Base-by-base conservation (phyloP, 2,113 vertebrate species). In the Nycticorax nycticorax region DNA sequence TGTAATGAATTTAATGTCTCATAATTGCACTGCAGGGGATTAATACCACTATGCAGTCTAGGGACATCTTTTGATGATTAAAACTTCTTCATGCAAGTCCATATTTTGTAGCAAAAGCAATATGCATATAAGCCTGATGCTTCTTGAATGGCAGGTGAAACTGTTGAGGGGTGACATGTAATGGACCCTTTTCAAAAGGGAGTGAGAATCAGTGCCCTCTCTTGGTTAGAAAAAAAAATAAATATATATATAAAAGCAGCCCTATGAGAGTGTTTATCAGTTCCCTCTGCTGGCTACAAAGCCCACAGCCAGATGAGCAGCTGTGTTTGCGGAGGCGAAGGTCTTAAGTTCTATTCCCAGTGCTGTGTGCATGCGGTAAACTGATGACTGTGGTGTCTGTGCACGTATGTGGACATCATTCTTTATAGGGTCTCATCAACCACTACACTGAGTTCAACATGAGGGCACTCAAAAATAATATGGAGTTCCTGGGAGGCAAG, bases 261-360 rank as follows among this genome's bases (percentile, higher is more conserved):
- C 62, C 89, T 92, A 5, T 67, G 91, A 82, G 64, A 75, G 79
- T 95, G 67, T 89, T 93, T 96, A 73, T 96, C 96, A 67, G 88
- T 90, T 94, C 88, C 95, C 92, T 96, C 93, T 96, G 88, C 95
- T 95, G 93, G 81, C 94, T 97, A 94, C 89, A 97, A 85, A 95
- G 91, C 59, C 91, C 87, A 85, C 56, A 92, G 95, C 92, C 95
- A 95, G 92, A 94, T 64, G 97, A 97, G 95, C 97, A 97, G 97
- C 95, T 97, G 96, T 95, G 97, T 96, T 97, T 96, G 93, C 74
- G 56, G 89, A 96, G 92, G 89, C 89, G 81, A 96, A 91, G 75
- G 79, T 85, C 93, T 91, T 45, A 55, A 59, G n/a, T 88, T 95
- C 83, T 93, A 83, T 94, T 95, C 90, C 95, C 93, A 95, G 73